phyloP scores from a whole-genome alignment of 2,797 vertebrate genomes.

The Rachycentron canadum region DNA sequence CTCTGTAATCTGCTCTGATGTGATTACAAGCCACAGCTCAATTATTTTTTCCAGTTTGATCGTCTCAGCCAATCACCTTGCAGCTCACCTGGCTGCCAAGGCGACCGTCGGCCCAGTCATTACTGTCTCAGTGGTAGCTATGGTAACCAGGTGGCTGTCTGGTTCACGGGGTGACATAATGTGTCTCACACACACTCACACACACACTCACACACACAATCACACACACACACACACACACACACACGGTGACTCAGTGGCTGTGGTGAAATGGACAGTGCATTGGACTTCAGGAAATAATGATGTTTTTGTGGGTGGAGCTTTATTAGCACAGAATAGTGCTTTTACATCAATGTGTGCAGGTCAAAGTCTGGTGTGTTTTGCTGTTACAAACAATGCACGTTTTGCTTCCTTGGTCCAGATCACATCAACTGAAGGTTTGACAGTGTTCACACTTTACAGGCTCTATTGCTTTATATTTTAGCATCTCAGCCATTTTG shows the following conservation, averaged over 20 bases:
- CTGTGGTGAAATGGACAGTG: background rate
- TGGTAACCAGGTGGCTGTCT: conserved; percentile 14
- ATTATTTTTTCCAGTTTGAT: background rate
- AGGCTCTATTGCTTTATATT: too few species aligned
- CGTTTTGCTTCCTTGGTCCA: background rate
- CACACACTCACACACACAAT: background rate
- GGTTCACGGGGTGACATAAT: background rate
- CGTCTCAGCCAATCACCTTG: conserved; percentile 23
- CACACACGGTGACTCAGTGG: background rate
- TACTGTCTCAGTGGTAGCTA: conserved; percentile 18
- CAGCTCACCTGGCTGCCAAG: conserved; percentile 24
- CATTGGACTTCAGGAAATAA: background rate
- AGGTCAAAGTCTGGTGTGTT: background rate
- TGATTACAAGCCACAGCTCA: conserved; percentile 26
- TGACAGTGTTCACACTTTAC: too few species aligned
- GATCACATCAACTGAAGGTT: background rate
- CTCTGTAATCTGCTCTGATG: conserved; percentile 33
- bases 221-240: background rate
- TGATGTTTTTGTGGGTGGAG: background rate
- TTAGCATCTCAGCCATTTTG: too few species aligned
- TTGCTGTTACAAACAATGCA: background rate
- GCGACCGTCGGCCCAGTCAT: conserved; percentile 26
- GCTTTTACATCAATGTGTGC: too few species aligned
- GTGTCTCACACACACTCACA: background rate
- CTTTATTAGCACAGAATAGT: background rate